Base-by-base conservation (phyloP, 2,797 vertebrate genomes). In the Podargus strigoides region DNA sequence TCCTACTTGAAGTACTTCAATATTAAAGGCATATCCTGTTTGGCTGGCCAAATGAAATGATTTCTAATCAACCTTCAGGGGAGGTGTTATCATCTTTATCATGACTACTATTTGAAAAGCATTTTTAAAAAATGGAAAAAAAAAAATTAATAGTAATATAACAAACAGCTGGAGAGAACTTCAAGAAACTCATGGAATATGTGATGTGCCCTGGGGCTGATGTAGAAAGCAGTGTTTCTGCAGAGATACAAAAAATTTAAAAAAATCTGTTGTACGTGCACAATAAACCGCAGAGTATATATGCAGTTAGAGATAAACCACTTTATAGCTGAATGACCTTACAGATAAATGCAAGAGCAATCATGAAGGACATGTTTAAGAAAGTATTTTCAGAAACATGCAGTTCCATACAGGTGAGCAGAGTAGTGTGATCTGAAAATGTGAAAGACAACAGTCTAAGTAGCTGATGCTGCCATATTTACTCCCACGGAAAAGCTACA, bases 181-280 rank as follows among this genome's bases (percentile, higher is more conserved):
- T 72, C 67, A 74, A 78, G 74, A 91, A 78, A 91, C 73, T 95
- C 70, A 42, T 34, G 67, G 26, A 91, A 93, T 66, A 85, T 16
- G 50, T 17, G 86, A 93, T 87, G 53, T 63, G 55, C 70, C 82
- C 83, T 94, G 92, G 90, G 55, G 68, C 88, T 95, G 96, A 93
- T 16, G 39, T 87, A 94, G 95, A 89, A 92, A 89, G 89, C 64
- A 92, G 80, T 39, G 90, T 90, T 94, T 94, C 77, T 94, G 83
- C 66, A 74, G 86, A 93, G 81, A 85, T 63, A 53, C 39, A 90
- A 95, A 95, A 94, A 86, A 79, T 15, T 50, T 62, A 89, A 67
- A 68, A 39, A 74, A 69, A 90, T 94, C 59, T 42, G 93, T 90
- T 76, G 30, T 41, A 52, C 12, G 69, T 73, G 82, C 75, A 73